A percentile compares a stretch with the other conserved stretches of the same genome.
Conservation (phyloP, 2,888 invertebrate species). For the Deilephila porcellus region DNA sequence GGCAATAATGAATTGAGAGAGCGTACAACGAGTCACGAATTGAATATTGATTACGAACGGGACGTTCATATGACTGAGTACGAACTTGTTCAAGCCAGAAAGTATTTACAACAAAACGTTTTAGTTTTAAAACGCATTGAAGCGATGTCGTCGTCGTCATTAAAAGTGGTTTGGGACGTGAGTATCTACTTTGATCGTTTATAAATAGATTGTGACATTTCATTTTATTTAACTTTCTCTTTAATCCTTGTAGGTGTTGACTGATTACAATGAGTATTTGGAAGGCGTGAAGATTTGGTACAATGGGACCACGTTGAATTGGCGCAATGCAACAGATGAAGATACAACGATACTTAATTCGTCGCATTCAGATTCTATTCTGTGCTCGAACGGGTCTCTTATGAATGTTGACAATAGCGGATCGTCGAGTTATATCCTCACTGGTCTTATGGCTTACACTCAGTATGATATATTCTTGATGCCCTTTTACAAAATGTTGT, state of each 20-base stretch:
- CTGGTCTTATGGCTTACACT: constrained; percentile 92
- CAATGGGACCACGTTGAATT: constrained; percentile 77
- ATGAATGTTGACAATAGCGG: constrained; percentile 88
- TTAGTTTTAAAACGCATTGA: constrained; percentile 88
- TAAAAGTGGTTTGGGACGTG: constrained; percentile 93
- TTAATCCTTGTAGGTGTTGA: constrained; percentile 69
- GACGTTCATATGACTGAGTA: constrained; percentile 87
- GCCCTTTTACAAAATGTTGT: constrained; percentile 93
- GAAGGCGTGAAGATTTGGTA: constrained; percentile 89
- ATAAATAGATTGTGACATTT: constrained; percentile 9
- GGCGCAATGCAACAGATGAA: constrained; percentile 72
- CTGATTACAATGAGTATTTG: constrained; percentile 83
- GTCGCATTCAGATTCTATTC: constrained; percentile 57
- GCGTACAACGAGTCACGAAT: constrained; percentile 59
- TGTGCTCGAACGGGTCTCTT: constrained; percentile 86
- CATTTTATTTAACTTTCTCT: neutral
- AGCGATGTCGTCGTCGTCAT: constrained; percentile 89
- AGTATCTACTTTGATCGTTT: constrained; percentile 58
- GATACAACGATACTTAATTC: constrained; percentile 63
- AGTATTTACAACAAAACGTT: constrained; percentile 91
- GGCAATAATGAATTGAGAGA: constrained; percentile 72
- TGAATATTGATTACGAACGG: constrained; percentile 67
- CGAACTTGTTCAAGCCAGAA: constrained; percentile 91
- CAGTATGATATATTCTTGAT: constrained; percentile 96
- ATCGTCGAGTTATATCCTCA: constrained; percentile 89